Evolutionary conservation across 2,797 vertebrate genomes (phyloP).

Genomic region (Xenops minutus): DNA sequence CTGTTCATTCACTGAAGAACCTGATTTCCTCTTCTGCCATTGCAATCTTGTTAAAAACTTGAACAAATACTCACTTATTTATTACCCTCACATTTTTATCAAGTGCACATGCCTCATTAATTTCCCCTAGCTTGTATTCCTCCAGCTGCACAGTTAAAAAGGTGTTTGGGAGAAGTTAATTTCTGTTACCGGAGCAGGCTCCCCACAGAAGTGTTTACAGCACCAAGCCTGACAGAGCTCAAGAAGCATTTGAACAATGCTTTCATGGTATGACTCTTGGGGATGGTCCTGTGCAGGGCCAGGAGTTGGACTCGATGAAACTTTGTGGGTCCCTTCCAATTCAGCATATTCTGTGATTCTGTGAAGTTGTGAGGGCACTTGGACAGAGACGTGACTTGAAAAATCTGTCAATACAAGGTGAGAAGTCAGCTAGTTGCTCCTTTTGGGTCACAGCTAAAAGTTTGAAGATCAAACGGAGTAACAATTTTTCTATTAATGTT

Average conservation of each 20-base stretch:
- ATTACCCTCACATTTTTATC: neutral
- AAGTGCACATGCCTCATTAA: neutral
- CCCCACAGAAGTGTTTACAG: neutral
- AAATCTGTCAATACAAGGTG: neutral
- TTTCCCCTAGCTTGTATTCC: neutral
- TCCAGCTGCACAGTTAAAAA: neutral
- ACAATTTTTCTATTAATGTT: neutral
- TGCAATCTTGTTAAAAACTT: neutral
- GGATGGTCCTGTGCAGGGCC: neutral
- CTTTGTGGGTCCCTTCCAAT: neutral
- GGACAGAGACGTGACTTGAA: neutral
- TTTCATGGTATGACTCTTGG: neutral
- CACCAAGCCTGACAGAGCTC: neutral
- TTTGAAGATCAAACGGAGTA: neutral
- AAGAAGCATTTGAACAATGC: neutral
- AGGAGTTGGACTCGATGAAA: neutral
- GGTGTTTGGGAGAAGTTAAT: neutral
- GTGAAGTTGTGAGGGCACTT: neutral
- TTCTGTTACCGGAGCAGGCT: neutral
- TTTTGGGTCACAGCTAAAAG: neutral
- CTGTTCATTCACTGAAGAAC: neutral
- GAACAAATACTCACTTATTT: neutral
- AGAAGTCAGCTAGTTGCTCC: neutral
- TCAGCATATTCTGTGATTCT: neutral
- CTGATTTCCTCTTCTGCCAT: neutral